Evolutionary conservation across 2,888 invertebrate genomes (phyloP), one percentile per base, ranked within the genome.

Genomic region (Lathronympha strigana): DNA sequence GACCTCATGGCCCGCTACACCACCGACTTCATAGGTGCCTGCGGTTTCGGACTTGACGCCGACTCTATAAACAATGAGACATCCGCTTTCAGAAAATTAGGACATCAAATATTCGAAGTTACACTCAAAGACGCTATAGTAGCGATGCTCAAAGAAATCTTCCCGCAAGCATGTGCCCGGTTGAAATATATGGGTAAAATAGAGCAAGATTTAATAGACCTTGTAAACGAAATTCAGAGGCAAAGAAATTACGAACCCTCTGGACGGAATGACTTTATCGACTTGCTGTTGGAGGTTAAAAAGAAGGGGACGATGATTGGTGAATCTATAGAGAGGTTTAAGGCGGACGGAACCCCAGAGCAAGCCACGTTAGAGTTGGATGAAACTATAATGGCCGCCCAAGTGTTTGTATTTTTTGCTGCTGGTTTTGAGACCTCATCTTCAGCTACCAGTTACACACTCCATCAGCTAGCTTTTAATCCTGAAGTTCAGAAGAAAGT

Each of bases 1-100:
- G 87, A 88, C 38, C 78, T 87, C 50, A 85, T 87, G 84, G 86
- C 86, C 17, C 76, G 86, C 5, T 86, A 82, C 72, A 85, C 85
- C 49, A 86, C 82, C 11, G 86, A 86, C 69, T 84, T 86, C 70
- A 86, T 86, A 66, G 86, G 86, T 53, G 83, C 86, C 40, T 83
- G 84, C 63, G 86, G 83, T 15, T 86, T 86, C 63, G 86, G 87
- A 0, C 76, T 86, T 49, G 83, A 87, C 15, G 77, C 81, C 0
- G 80, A 86, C 66, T 82, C 84, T 0, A 77, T 87, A 17, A 79
- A 76, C 38, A 78, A 84, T 0, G 84, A 86, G 3, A 63, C 81
- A 1, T 86, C 86, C 0, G 75, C 75, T 0, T 86, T 86, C 67
- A 73, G 85, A n/a, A 78, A 81, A 66, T 78, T 86, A 5, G 86